These are phyloP conservation scores for Torymus texanus DNA, from an alignment of 2,888 invertebrate genomes.

Conservation along the genomic window DNA sequence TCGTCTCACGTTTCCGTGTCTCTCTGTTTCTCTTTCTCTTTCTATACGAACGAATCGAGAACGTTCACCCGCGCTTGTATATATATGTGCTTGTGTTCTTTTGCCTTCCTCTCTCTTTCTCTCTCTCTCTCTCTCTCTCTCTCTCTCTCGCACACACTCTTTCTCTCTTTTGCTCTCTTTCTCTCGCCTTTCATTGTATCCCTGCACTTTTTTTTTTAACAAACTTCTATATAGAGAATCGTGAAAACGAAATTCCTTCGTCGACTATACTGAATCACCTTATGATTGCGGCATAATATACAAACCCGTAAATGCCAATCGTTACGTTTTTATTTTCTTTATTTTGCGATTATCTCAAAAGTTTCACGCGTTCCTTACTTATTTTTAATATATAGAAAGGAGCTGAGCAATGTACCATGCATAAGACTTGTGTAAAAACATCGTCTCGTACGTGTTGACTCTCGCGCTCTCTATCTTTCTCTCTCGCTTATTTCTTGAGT, in stretches of 20 bases:
- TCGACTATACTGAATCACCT: slow-evolving; percentile 21
- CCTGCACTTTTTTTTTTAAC: slow-evolving; percentile 17
- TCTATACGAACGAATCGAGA: slow-evolving; percentile 36
- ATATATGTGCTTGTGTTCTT: no score
- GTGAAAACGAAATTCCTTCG: slow-evolving; percentile 24
- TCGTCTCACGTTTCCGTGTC: slow-evolving; percentile 19
- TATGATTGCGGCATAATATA: slow-evolving; percentile 42
- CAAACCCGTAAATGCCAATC: slow-evolving; percentile 51
- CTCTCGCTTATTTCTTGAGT: background rate
- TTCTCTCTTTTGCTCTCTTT: no score
- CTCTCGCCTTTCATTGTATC: background rate
- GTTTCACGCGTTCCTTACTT: background rate
- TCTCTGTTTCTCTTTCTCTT: no score
- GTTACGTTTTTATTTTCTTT: background rate
- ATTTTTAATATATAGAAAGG: slow-evolving; percentile 25
- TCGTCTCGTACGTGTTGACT: background rate
- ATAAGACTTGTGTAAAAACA: slow-evolving; percentile 32
- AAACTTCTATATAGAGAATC: slow-evolving; percentile 8
- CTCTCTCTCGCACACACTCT: no score
- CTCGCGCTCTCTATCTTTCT: no score
- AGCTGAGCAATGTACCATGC: background rate
- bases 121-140: no score
- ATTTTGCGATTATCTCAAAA: slow-evolving; percentile 13
- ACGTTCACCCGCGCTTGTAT: background rate
- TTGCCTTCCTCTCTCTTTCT: no score